Percentiles rank a stretch among this genome's conserved stretches.
Evolutionary conservation across 37 sponge, comb jelly and placozoan species (phyloP).

Genomic region (Geodia barretti): DNA sequence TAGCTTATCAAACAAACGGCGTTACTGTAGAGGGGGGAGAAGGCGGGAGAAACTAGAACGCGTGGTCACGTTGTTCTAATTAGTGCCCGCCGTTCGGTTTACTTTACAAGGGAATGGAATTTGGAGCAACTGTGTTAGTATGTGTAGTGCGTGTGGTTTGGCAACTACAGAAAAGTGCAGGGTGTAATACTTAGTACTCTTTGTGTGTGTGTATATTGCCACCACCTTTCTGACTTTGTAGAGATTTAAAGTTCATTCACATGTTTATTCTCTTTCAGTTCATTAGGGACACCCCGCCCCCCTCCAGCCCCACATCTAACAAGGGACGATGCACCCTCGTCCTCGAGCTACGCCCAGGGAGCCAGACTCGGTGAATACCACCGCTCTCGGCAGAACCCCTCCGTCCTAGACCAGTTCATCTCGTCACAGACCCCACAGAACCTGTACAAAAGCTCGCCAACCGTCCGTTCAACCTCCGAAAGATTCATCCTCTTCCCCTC

Average conservation of each 20-base stretch:
- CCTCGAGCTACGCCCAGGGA: background rate
- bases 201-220: no score
- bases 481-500: background rate
- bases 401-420: constrained; percentile 49
- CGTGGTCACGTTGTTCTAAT: background rate
- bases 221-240: no score
- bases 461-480: background rate
- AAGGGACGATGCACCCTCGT: background rate
- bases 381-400: constrained; percentile 57
- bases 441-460: background rate
- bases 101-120: no score
- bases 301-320: background rate
- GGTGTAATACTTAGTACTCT: no score
- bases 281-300: constrained; percentile 13
- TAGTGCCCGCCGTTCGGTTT: background rate
- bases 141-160: no score
- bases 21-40: no score
- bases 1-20: no score
- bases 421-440: background rate
- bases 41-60: background rate
- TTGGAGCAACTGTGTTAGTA: no score
- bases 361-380: constrained; percentile 41
- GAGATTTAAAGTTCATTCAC: background rate
- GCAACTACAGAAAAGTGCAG: no score
- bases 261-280: background rate